Percentiles rank a stretch among this genome's conserved stretches.
phyloP scores from a whole-genome alignment of 2,888 invertebrate species.

The Priocnemis perturbator region DNA sequence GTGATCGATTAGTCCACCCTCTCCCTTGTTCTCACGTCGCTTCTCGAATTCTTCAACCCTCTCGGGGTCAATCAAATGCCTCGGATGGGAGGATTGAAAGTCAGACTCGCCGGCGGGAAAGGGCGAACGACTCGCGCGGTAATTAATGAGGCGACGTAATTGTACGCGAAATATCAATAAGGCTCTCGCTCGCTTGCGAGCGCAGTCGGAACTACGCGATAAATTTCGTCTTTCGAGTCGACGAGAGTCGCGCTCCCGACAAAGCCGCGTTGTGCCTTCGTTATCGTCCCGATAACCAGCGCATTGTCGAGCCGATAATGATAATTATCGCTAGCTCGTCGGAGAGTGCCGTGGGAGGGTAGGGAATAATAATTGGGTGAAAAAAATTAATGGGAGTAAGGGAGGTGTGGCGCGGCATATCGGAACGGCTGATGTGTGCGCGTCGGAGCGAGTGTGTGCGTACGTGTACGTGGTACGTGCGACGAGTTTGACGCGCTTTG shows the following conservation, averaged over 20 bases:
- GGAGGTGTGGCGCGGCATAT: slow-evolving; percentile 24
- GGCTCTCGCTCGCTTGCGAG: no score
- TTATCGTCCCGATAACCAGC: slow-evolving; percentile 9
- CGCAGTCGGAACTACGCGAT: not conserved
- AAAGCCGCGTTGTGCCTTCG: slow-evolving; percentile 8
- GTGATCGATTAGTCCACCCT: slow-evolving; percentile 45
- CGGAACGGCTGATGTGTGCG: slow-evolving; percentile 17
- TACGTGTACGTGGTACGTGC: slow-evolving; percentile 7
- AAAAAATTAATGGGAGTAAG: slow-evolving; percentile 12
- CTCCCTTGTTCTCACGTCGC: slow-evolving; percentile 29
- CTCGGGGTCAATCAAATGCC: slow-evolving; percentile 32
- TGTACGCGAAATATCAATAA: not conserved
- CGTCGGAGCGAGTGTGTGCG: no score
- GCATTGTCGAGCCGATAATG: slow-evolving; percentile 26
- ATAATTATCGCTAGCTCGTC: slow-evolving; percentile 24
- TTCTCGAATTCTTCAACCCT: slow-evolving; percentile 4
- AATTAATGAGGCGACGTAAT: not conserved
- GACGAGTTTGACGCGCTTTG: slow-evolving; percentile 20
- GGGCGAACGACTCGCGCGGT: not conserved
- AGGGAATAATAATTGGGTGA: slow-evolving; percentile 33
- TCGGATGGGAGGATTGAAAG: slow-evolving; percentile 3
- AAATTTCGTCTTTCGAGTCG: not conserved
- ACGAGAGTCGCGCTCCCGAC: not conserved
- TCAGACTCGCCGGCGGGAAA: not conserved
- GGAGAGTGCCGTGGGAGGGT: slow-evolving; percentile 2